Percentiles rank a stretch among this genome's conserved stretches.
Conservation (phyloP, 2,113 vertebrate genomes). For the Indicator indicator region DNA sequence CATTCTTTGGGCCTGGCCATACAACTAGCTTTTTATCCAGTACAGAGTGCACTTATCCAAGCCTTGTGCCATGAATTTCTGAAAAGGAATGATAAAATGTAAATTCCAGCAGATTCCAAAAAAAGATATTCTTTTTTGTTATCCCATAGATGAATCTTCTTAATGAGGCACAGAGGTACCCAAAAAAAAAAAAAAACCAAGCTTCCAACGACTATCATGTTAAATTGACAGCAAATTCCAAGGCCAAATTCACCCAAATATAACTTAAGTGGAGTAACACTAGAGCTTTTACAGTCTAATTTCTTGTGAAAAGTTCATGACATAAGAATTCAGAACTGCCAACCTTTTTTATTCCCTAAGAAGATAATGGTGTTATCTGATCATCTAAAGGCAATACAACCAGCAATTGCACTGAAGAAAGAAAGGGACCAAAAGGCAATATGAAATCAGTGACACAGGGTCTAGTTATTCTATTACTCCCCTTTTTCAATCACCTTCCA, state of each 20-base stretch:
- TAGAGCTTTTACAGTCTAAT: no score
- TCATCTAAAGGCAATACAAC: background rate
- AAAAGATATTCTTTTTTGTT: background rate
- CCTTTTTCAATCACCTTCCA: background rate
- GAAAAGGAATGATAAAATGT: background rate
- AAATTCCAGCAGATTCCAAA: background rate
- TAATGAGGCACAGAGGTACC: background rate
- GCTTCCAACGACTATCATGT: background rate
- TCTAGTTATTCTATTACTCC: background rate
- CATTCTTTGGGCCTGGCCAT: no score
- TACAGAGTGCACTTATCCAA: no score
- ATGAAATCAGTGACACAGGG: background rate
- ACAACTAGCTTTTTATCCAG: no score
- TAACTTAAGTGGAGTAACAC: background rate
- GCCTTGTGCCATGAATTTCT: no score
- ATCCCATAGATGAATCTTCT: background rate
- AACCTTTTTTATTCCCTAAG: background rate
- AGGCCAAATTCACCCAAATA: background rate
- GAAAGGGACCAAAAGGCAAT: background rate
- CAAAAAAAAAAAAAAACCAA: background rate
- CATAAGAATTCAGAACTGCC: background rate
- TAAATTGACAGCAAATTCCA: background rate
- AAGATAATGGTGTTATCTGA: background rate
- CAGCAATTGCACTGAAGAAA: background rate
- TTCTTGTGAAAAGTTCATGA: background rate